Percentiles rank a stretch among this genome's conserved stretches.
Evolutionary conservation across 2,888 invertebrate genomes (phyloP).

Genomic region (Criorhina ranunculi): DNA sequence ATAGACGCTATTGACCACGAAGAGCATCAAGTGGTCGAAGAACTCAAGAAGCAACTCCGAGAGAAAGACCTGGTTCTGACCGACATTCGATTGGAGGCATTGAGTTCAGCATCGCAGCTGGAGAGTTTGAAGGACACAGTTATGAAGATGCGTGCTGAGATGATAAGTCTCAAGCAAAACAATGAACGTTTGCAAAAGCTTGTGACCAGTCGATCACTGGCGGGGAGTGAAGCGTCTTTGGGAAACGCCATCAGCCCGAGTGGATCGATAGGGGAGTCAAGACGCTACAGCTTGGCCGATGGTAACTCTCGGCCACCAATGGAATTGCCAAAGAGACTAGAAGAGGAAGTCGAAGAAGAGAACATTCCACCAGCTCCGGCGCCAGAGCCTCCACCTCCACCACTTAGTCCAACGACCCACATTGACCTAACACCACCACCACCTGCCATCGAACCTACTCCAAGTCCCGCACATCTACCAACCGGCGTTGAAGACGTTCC

Average conservation of each 20-base stretch:
- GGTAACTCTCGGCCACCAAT: slow-evolving; percentile 84
- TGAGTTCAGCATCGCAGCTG: slow-evolving; percentile 98
- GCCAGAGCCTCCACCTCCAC: slow-evolving; percentile 83
- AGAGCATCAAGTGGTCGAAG: slow-evolving; percentile 87
- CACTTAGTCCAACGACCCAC: slow-evolving; percentile 83
- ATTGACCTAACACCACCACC: slow-evolving; percentile 84
- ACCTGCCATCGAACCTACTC: slow-evolving; percentile 82
- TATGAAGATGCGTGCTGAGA: slow-evolving; percentile 97
- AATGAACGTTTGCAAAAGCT: slow-evolving; percentile 96
- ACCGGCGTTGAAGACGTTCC: slow-evolving; percentile 87
- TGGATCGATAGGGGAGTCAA: slow-evolving; percentile 85
- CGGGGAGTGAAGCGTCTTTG: slow-evolving; percentile 87
- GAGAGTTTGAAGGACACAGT: slow-evolving; percentile 98
- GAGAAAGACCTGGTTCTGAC: slow-evolving; percentile 98
- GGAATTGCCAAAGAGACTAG: slow-evolving; percentile 83
- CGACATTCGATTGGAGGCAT: slow-evolving; percentile 97
- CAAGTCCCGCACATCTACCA: slow-evolving; percentile 82
- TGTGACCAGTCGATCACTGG: slow-evolving; percentile 89
- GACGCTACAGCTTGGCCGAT: slow-evolving; percentile 87
- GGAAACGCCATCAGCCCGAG: slow-evolving; percentile 85
- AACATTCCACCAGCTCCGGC: slow-evolving; percentile 84
- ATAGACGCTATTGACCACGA: slow-evolving; percentile 84
- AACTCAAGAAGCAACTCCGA: slow-evolving; percentile 95
- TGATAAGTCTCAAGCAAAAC: slow-evolving; percentile 98
- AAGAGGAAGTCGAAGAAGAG: slow-evolving; percentile 84